Base-by-base conservation (phyloP, 2,113 vertebrate species). In the Fulmarus glacialis region DNA sequence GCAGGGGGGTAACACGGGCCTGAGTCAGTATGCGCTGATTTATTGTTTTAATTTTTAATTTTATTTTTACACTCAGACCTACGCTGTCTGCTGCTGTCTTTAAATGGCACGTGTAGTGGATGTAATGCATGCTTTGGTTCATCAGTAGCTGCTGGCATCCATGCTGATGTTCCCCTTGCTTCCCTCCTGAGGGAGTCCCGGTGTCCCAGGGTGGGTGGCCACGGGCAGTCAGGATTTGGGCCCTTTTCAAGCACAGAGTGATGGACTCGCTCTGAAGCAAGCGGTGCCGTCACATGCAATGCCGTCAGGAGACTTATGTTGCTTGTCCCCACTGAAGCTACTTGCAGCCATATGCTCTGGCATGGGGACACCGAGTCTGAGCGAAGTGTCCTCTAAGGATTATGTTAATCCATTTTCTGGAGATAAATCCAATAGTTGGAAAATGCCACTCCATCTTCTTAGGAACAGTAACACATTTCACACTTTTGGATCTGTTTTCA, bases 341-440 rank as follows among this genome's bases (percentile, higher is more conserved):
- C 79, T 86, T 38, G 62, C 53, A 83, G 79, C 71, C 12, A 2
- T 58, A 11, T 26, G 32, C 23, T 71, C 80, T 91, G 93, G 55
- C 94, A 82, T 2, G 0, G 78, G 67, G 82, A 81, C 68, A 42
- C 77, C 0, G 0, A 81, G 52, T 24, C 81, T 15, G 50, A 94
- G 84, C 12, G 6, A 59, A 90, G 59, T 16, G 71, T 75, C 55
- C 66, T 63, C 63, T 17, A 8, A 82, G 84, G 82, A 93, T 96
- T 86, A 56, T 52, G n/a, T 53, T 94, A 88, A 91, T 96, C 82
- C 74, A n/a, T 96, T 96, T 93, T 78, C 74, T 90, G 91, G 84
- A 85, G 62, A 52, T 47, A 88, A 96, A 86, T 72, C 70, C 62
- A 80, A 52, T 78, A 70, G 50, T 6, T 90, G 67, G 78, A 83